phyloP scores from a whole-genome alignment of 92 coral and sea anemone genomes.

The Paragorgia papillata region DNA sequence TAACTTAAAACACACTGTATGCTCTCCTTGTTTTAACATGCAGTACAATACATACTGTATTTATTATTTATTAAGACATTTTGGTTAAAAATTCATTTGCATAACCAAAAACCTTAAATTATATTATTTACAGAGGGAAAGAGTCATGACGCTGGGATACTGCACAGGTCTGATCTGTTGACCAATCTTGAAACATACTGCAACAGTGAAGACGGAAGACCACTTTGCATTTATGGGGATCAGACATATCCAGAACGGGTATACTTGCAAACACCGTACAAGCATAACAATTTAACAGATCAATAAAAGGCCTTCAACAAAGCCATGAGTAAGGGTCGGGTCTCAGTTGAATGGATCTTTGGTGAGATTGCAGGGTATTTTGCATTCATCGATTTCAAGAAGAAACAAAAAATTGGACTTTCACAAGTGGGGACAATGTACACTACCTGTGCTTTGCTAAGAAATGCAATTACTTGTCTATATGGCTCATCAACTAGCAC shows the following conservation, averaged over 20 bases:
- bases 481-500: neutral
- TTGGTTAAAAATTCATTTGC: too few relatives aligned
- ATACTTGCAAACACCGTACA: constrained; percentile 7
- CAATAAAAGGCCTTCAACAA: neutral
- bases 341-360: constrained; percentile 14
- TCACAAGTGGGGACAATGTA: constrained; percentile 1
- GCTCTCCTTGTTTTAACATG: too few relatives aligned
- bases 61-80: too few relatives aligned
- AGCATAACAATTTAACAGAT: neutral
- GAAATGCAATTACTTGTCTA: neutral
- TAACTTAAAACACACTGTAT: too few relatives aligned
- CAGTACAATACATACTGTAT: too few relatives aligned
- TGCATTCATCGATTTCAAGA: constrained; percentile 9
- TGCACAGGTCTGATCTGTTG: neutral
- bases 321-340: constrained; percentile 16
- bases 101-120: too few relatives aligned
- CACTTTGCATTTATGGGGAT: constrained; percentile 17
- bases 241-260: constrained; percentile 2
- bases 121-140: neutral
- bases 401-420: constrained; percentile 11
- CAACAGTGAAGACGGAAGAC: neutral
- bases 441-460: neutral
- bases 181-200: neutral
- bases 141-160: constrained; percentile 12
- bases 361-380: constrained; percentile 9